Evolutionary conservation across 2,888 invertebrate genomes (phyloP), one percentile per base, ranked within the genome.

Genomic region (Cyaniris semiargus): DNA sequence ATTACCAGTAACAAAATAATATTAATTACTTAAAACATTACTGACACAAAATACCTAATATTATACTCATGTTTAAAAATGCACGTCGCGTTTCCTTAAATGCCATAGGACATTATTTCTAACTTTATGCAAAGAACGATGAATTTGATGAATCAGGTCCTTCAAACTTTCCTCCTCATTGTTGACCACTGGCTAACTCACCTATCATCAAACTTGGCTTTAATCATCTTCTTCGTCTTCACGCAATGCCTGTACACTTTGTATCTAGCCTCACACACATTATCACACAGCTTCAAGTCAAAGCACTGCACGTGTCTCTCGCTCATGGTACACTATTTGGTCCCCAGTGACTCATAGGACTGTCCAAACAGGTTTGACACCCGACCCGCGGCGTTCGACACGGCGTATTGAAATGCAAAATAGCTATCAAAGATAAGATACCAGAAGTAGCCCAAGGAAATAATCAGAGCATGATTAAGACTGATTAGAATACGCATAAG

Each of bases 171-270:
- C 48, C 48, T 48, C 5, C 56, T 8, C 60, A 21, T 58, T 8
- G 31, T 23, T 10, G 95, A 95, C 95, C 95, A 95, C 53, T n/a
- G n/a, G 3, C 23, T 15, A 44, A 80, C 89, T 87, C 81, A 91
- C 92, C 90, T 90, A 83, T 91, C 88, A 78, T 86, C 86, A 53
- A 89, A 86, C 79, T 85, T 87, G 15, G 82, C 81, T 66, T 85
- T 86, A 53, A 88, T 82, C 81, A 86, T 90, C 83, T 87, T 91
- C 83, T 88, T 91, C 1, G 90, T 88, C 78, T 85, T 88, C 34
- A 87, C 81, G 87, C 88, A 92, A 78, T 86, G 89, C 78, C 88
- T 86, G 66, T 85, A 82, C 76, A 89, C 80, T 71, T 86, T 86
- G 75, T 86, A 85, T 76, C 86, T 86, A 48, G 89, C 83, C 79